A percentile compares a stretch with the other conserved stretches of the same genome.
phyloP scores from a whole-genome alignment of 2,797 vertebrate genomes.

The Microhierax caerulescens region DNA sequence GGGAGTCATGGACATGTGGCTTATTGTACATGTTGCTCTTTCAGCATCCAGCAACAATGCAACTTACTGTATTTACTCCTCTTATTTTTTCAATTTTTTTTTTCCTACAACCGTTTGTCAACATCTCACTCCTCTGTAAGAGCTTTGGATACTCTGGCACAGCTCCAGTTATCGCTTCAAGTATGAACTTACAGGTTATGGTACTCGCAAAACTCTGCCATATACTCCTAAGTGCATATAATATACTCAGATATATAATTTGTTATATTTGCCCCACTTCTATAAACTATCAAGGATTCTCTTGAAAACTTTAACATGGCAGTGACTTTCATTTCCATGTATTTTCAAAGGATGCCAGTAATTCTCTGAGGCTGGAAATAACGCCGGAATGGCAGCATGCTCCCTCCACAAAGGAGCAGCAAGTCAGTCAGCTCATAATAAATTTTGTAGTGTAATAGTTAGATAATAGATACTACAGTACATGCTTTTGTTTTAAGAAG shows the following conservation, averaged over 20 bases:
- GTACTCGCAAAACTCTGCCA: neutral
- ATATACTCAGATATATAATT: neutral
- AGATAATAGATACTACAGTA: neutral
- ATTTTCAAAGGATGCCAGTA: neutral
- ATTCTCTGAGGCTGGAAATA: neutral
- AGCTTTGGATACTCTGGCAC: neutral
- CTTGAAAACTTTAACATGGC: neutral
- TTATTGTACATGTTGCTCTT: neutral
- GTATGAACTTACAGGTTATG: neutral
- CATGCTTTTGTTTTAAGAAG: constrained; percentile 27
- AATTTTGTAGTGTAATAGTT: neutral
- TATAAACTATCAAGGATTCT: neutral
- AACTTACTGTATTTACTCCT: neutral
- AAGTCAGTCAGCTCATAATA: neutral
- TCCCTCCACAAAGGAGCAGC: neutral
- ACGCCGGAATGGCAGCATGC: neutral
- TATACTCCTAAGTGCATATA: neutral
- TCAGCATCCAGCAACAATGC: neutral
- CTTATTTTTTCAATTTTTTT: neutral
- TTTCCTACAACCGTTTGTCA: neutral
- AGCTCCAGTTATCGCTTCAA: neutral
- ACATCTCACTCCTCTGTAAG: neutral
- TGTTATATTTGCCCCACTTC: neutral
- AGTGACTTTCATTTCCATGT: neutral
- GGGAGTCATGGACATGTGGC: neutral